Percentiles rank a stretch among this genome's conserved stretches.
These are phyloP conservation scores for Pseudorectes ferrugineus DNA, from an alignment of 2,113 vertebrate species.

Conservation along the genomic window DNA sequence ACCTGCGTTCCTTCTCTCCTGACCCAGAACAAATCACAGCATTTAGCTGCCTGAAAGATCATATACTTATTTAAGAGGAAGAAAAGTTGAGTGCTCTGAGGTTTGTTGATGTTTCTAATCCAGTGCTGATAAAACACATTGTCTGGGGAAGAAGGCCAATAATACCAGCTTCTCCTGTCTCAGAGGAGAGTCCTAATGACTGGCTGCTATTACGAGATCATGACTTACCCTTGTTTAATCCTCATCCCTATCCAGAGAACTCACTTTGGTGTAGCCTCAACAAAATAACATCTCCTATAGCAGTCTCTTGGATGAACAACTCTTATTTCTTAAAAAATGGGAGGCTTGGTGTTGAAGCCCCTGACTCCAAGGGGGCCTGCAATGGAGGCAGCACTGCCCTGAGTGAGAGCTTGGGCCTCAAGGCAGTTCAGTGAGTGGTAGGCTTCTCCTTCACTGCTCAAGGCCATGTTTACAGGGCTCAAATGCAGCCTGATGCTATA, in stretches of 20 bases:
- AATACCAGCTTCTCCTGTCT: neutral
- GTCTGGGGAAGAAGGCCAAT: neutral
- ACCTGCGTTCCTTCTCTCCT: neutral
- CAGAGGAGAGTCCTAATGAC: neutral
- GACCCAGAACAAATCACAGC: neutral
- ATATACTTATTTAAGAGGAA: neutral
- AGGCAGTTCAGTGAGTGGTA: neutral
- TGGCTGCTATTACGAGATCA: neutral
- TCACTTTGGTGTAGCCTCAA: neutral
- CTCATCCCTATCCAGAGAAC: neutral
- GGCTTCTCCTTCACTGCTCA: neutral
- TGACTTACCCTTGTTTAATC: neutral
- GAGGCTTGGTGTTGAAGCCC: neutral
- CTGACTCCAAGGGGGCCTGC: neutral
- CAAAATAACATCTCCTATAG: neutral
- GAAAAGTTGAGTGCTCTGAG: neutral
- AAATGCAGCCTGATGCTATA: neutral
- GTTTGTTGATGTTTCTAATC: neutral
- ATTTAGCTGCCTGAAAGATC: neutral
- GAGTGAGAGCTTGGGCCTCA: neutral
- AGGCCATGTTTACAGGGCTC: neutral
- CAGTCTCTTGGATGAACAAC: neutral
- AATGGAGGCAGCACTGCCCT: neutral
- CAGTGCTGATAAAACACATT: neutral
- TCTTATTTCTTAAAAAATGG: neutral